These are phyloP conservation scores for Hydractinia echinata DNA, from an alignment of 30 jellyfish, hydroid and myxozoan species.

Conservation along the genomic window DNA sequence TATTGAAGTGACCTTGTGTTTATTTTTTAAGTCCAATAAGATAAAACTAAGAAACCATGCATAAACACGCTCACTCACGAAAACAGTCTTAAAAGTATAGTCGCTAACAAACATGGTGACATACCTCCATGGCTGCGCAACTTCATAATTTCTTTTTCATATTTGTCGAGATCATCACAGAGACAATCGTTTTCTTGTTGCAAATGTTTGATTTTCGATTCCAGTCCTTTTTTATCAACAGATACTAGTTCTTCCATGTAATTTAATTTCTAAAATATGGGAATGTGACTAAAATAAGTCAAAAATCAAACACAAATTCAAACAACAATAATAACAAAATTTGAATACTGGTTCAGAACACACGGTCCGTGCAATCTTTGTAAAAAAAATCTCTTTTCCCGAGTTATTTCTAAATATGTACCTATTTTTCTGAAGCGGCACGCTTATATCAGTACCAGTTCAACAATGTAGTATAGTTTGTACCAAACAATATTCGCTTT, in stretches of 20 bases:
- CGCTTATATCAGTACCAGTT: no score
- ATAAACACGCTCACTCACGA: neutral
- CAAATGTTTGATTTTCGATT: slow-evolving; percentile 41
- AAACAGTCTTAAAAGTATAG: neutral
- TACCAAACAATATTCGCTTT: no score
- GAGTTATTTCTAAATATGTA: no score
- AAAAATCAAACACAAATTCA: no score
- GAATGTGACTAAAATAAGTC: no score
- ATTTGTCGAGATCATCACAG: slow-evolving; percentile 62
- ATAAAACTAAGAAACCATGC: neutral
- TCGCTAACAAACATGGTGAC: neutral
- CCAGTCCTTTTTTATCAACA: slow-evolving; percentile 67
- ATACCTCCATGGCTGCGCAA: slow-evolving; percentile 49
- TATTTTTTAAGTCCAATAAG: neutral
- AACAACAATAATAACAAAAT: no score
- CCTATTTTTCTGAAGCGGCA: no score
- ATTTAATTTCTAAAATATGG: slow-evolving; percentile 66
- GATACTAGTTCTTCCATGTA: slow-evolving; percentile 70
- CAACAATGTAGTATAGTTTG: no score
- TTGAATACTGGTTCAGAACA: no score
- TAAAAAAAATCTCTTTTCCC: no score
- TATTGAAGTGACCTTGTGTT: neutral
- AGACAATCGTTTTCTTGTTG: slow-evolving; percentile 59
- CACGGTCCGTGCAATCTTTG: no score
- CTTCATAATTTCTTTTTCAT: slow-evolving; percentile 60